Percentiles rank a stretch among this genome's conserved stretches.
These are phyloP conservation scores for Caenorhabditis imperialis DNA, from an alignment of 2,888 invertebrate genomes.

Conservation along the genomic window DNA sequence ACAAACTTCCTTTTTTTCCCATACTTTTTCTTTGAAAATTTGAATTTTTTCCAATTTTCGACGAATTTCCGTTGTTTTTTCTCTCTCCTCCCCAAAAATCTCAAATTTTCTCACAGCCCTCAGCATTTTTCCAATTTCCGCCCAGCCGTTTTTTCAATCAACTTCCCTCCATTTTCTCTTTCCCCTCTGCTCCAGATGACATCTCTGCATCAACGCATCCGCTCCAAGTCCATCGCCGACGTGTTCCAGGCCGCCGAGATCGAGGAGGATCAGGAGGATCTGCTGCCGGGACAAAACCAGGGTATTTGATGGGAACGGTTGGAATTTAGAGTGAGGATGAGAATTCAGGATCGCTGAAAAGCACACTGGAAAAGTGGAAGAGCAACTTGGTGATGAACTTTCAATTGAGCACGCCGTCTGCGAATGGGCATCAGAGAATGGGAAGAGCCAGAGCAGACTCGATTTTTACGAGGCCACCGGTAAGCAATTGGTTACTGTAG, in stretches of 20 bases:
- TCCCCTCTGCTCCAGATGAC: background rate
- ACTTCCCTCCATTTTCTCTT: background rate
- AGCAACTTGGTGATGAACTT: conserved; percentile 17
- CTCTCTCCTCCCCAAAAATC: too few relatives aligned
- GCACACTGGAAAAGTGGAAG: conserved; percentile 25
- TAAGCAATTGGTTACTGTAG: too few relatives aligned
- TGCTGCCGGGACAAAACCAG: conserved; percentile 7
- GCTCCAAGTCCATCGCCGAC: conserved; percentile 27
- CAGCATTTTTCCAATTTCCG: too few relatives aligned
- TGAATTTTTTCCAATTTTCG: too few relatives aligned
- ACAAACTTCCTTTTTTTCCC: too few relatives aligned
- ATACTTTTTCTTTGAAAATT: background rate
- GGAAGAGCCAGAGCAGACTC: conserved; percentile 13
- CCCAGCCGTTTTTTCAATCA: too few relatives aligned
- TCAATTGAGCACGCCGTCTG: background rate
- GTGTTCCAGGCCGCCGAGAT: conserved; percentile 6
- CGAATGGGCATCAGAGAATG: too few relatives aligned
- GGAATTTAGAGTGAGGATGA: background rate
- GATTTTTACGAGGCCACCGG: conserved; percentile 11
- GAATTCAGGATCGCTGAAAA: conserved; percentile 2
- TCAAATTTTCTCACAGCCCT: too few relatives aligned
- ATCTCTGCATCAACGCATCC: conserved; percentile 4
- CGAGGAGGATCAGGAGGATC: conserved; percentile 28
- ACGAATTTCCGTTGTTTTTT: too few relatives aligned
- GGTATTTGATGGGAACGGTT: background rate